Conservation (phyloP, 2,113 vertebrate genomes). For the Oncorhynchus keta region DNA sequence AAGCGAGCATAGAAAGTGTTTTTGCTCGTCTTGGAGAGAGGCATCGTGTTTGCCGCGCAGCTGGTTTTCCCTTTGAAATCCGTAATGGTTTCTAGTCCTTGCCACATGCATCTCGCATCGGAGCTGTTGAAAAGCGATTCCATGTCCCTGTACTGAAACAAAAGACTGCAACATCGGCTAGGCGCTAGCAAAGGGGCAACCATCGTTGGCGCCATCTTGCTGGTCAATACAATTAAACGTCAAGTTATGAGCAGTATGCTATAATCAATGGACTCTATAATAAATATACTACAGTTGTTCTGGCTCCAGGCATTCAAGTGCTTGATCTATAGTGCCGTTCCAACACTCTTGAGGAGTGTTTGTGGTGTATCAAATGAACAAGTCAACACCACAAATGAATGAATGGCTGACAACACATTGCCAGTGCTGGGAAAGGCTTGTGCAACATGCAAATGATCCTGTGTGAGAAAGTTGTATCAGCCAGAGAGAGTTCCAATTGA, state of each 20-base stretch:
- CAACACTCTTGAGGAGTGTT: too few species aligned
- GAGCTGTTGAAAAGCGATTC: too few species aligned
- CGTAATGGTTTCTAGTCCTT: too few species aligned
- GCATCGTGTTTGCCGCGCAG: too few species aligned
- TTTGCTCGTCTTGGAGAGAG: too few species aligned
- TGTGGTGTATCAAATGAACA: background rate
- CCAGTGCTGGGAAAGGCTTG: background rate
- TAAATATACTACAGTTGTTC: background rate
- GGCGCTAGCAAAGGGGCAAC: too few species aligned
- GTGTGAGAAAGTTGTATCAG: background rate
- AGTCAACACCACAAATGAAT: background rate
- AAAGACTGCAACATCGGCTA: too few species aligned
- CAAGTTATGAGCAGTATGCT: slow-evolving; percentile 39
- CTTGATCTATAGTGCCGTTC: slow-evolving; percentile 24
- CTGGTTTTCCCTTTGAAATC: too few species aligned
- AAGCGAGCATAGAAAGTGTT: too few species aligned
- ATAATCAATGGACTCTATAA: slow-evolving; percentile 39
- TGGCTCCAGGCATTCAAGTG: slow-evolving; percentile 2
- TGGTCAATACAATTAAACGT: slow-evolving; percentile 43
- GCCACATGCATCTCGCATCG: too few species aligned
- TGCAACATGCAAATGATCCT: background rate
- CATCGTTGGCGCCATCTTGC: too few species aligned
- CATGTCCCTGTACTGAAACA: too few species aligned
- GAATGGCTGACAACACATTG: background rate
- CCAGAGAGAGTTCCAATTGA: background rate